A percentile compares a stretch with the other conserved stretches of the same genome.
Evolutionary conservation across 2,797 vertebrate genomes (phyloP).

Genomic region (Leontocebus nigricollis): DNA sequence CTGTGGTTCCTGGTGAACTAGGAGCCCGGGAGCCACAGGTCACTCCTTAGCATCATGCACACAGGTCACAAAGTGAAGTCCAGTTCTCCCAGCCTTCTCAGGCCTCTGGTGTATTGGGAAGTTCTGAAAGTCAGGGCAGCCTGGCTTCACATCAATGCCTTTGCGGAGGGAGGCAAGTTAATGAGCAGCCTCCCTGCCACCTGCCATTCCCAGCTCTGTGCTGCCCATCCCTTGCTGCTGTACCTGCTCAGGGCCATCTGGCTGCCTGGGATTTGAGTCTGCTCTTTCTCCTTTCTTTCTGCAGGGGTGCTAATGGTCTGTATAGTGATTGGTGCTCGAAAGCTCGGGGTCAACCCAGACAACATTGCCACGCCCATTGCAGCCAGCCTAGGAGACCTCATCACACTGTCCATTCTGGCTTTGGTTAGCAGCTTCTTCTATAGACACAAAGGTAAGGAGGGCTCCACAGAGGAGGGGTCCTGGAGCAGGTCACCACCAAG

Average conservation of each 20-base stretch:
- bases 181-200: neutral
- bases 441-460: slow-evolving; percentile 87
- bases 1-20: neutral
- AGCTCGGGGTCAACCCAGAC: slow-evolving; percentile 95
- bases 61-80: neutral
- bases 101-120: neutral
- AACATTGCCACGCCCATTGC: slow-evolving; percentile 97
- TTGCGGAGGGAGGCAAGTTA: neutral
- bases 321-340: slow-evolving; percentile 92
- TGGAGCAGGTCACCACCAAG: neutral
- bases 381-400: slow-evolving; percentile 95
- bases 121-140: neutral
- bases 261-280: neutral
- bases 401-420: slow-evolving; percentile 94
- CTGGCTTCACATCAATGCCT: neutral
- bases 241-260: neutral
- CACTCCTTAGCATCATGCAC: neutral
- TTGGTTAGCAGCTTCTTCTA: slow-evolving; percentile 92
- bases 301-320: slow-evolving; percentile 94
- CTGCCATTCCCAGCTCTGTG: neutral
- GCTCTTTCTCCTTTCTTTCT: slow-evolving; percentile 1
- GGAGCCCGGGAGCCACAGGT: neutral
- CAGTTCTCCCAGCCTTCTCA: no score
- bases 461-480: neutral
- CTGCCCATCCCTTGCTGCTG: neutral